Evolutionary conservation across 2,797 vertebrate genomes (phyloP), one percentile per base, ranked within the genome.

Genomic region (Coreius guichenoti): DNA sequence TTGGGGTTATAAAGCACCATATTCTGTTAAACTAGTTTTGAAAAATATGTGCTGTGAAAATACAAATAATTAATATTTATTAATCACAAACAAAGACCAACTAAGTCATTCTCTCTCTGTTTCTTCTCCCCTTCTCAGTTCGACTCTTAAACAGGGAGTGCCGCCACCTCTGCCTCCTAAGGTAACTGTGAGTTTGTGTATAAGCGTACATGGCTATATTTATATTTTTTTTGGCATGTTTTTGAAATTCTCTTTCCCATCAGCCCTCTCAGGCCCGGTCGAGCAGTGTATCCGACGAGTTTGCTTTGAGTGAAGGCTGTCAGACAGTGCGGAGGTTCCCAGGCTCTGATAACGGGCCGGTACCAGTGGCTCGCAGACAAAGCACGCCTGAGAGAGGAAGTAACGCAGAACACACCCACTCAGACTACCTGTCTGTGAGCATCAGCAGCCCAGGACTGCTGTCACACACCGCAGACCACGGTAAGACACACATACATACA

Each of bases 81-180:
- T 39, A 19, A 43, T 63, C 23, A 61, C 33, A 43, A 39, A 16
- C 51, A 58, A 45, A 79, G 36, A 45, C 23, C 39, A 65, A 8
- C 19, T 47, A 51, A 68, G 19, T 56, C 47, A 77, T 83, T 39
- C 51, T 85, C 0, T 81, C 47, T 78, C 47, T 80, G 61, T 45
- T 70, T 65, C 33, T 56, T 43, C 56, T 29, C 58, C 77, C 84
- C n/a, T 39, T 0, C 95, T 94, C 90, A 99, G 98, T 73, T 97
- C 96, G 0, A 99, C 98, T 1, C 94, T 98, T 17, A 98, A 97
- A 91, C 95, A 95, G 47, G 95, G 94, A 51, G 63, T 95, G 87
- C 98, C 97, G 0, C 98, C 98, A 88, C 98, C 98, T 0, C 94
- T 99, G 29, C 98, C 98, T 84, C 98, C 98, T 17, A 99, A 99